Base-by-base conservation (phyloP, 2,888 invertebrate species). In the Scaptomyza parva region DNA sequence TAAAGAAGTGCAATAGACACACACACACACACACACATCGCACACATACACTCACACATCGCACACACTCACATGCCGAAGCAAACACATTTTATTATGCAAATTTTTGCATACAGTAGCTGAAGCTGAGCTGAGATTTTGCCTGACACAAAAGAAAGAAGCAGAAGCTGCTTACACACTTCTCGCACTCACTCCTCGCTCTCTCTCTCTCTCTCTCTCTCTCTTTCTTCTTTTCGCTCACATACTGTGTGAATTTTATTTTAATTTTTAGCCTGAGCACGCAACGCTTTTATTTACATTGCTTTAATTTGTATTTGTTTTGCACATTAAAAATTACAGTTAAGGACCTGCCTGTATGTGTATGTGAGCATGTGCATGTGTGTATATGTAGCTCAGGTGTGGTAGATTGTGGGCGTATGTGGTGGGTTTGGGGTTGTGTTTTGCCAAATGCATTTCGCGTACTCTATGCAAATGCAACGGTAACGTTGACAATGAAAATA, bases 241-340 rank as follows among this genome's bases (percentile, higher is more conserved):
- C n/a, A n/a, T n/a, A n/a, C n/a, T n/a, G n/a, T n/a, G n/a, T 47
- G 63, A 60, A 73, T 69, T 76, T 78, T 67, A 76, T 80, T 75
- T 70, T 67, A 73, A 70, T 78, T 78, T 78, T 55, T 67, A 59
- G 74, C 43, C 53, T 30, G 44, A 71, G 76, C 54, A 24, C 54
- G 60, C 54, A 59, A 65, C 69, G 47, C 66, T 71, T 71, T 70
- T 76, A 78, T 82, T 80, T 80, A 65, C 76, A 78, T 67, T 76
- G 70, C 79, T 80, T 78, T 82, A 80, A 80, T 82, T 80, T 78
- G 68, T 78, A 78, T 80, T 82, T 80, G 78, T 73, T 82, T 67
- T 67, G 59, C 73, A 73, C 82, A 78, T 78, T 78, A 78, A 72
- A 78, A 71, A 75, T 77, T 70, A 76, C 67, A 63, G 43, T 24